Conservation (phyloP, 1,140 invertebrate genomes). For the Yoshiicerus persimilis region DNA sequence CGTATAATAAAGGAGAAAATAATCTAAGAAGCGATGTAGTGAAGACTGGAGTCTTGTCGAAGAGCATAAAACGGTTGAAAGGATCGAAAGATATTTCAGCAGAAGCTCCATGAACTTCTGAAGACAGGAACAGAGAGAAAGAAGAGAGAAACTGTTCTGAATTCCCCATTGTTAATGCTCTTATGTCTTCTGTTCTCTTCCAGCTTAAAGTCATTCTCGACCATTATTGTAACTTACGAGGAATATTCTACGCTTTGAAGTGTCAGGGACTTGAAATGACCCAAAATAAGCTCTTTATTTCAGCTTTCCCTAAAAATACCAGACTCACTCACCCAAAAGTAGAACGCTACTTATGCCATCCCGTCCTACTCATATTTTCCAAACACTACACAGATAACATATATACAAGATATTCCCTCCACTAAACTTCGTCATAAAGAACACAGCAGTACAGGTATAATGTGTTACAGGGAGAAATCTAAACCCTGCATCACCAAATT, state of each 20-base stretch:
- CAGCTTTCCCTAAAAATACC: neutral
- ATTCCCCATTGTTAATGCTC: neutral
- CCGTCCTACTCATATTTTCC: neutral
- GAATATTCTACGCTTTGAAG: neutral
- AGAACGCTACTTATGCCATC: neutral
- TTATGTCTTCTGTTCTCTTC: neutral
- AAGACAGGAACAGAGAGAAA: neutral
- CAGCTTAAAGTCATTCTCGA: neutral
- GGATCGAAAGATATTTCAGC: conserved; percentile 4
- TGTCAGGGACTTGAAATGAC: conserved; percentile 2
- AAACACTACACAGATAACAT: neutral
- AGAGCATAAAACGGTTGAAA: conserved; percentile 20
- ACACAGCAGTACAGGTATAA: too few species aligned
- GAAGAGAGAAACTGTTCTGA: neutral
- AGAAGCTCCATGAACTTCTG: neutral
- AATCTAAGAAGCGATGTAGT: neutral
- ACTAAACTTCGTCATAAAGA: too few species aligned
- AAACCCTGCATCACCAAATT: too few species aligned
- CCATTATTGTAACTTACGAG: conserved; percentile 10
- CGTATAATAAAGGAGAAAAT: neutral
- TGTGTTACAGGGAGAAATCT: too few species aligned
- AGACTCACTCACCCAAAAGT: neutral
- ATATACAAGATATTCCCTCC: neutral
- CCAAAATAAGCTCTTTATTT: conserved; percentile 11
- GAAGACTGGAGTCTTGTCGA: neutral